These are phyloP conservation scores for Chaetura pelagica DNA, from an alignment of 2,113 vertebrate genomes.

Conservation along the genomic window DNA sequence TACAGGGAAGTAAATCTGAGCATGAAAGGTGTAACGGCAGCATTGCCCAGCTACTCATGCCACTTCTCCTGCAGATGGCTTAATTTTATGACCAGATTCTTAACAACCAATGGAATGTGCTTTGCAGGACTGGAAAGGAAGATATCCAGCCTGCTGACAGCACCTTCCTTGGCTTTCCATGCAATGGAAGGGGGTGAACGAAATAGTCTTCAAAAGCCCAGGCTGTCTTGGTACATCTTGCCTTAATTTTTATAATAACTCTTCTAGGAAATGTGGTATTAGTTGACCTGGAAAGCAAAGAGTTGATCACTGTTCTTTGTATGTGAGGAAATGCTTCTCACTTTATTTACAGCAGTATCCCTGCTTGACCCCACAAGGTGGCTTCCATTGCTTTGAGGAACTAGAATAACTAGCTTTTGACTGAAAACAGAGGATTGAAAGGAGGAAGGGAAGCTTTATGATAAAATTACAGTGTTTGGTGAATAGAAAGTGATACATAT, in stretches of 20 bases:
- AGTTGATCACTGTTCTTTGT: not conserved
- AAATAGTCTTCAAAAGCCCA: slow-evolving; percentile 71
- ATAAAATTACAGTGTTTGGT: not conserved
- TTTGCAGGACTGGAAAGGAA: not conserved
- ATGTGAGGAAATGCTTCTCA: not conserved
- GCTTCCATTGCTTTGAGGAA: not conserved
- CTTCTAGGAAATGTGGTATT: slow-evolving; percentile 75
- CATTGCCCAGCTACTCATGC: not conserved
- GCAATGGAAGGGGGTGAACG: not conserved
- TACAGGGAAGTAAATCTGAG: not conserved
- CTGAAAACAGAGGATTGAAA: not conserved
- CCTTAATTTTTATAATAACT: slow-evolving; percentile 78
- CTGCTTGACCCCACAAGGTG: not conserved
- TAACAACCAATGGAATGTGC: not conserved
- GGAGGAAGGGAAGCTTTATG: not conserved
- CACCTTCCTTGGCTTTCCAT: not conserved
- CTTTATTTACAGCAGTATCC: not conserved
- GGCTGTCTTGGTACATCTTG: slow-evolving; percentile 74
- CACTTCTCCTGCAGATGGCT: not conserved
- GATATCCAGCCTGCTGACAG: not conserved
- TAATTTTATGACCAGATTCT: not conserved
- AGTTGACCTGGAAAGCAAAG: not conserved
- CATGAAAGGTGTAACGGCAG: not conserved
- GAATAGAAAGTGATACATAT: not conserved
- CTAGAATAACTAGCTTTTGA: not conserved